phyloP scores from a whole-genome alignment of 2,888 invertebrate species.

The Melanchra persicariae region DNA sequence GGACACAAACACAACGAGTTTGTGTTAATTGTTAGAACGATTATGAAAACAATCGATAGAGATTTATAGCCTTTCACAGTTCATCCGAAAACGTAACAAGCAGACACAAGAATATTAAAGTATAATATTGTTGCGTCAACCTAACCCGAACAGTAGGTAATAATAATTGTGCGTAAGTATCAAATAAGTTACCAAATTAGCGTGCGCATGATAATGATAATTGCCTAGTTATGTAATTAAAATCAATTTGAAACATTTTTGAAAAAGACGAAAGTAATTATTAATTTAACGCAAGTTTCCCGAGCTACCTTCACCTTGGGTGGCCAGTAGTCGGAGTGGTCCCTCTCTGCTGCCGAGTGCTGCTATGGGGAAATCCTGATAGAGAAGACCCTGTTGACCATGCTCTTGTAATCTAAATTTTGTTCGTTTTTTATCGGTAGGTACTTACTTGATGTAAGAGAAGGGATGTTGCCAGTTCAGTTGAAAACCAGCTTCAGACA shows the following conservation, averaged over 20 bases:
- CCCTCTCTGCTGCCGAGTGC: too few relatives aligned
- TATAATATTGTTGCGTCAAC: conserved; percentile 32
- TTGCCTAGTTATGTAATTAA: conserved; percentile 20
- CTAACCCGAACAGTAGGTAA: conserved; percentile 8
- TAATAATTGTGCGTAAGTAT: conserved; percentile 16
- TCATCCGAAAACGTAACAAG: conserved; percentile 1
- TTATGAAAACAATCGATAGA: not conserved
- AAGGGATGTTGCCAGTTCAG: not conserved
- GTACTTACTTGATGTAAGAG: not conserved
- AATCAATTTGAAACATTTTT: not conserved
- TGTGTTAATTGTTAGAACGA: not conserved
- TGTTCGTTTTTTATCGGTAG: not conserved
- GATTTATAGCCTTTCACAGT: not conserved
- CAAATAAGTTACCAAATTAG: conserved; percentile 23
- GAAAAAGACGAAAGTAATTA: not conserved
- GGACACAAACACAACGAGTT: not conserved
- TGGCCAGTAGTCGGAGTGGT: too few relatives aligned
- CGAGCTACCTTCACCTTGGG: not conserved
- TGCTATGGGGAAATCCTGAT: too few relatives aligned
- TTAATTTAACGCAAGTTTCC: not conserved
- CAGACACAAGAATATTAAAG: not conserved
- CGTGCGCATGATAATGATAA: conserved; percentile 11
- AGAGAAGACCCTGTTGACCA: not conserved
- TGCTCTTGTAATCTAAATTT: conserved; percentile 3
- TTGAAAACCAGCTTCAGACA: too few relatives aligned